Percentiles rank a stretch among this genome's conserved stretches.
These are phyloP conservation scores for Rallus limicola DNA, from an alignment of 2,113 vertebrate species.

Conservation along the genomic window DNA sequence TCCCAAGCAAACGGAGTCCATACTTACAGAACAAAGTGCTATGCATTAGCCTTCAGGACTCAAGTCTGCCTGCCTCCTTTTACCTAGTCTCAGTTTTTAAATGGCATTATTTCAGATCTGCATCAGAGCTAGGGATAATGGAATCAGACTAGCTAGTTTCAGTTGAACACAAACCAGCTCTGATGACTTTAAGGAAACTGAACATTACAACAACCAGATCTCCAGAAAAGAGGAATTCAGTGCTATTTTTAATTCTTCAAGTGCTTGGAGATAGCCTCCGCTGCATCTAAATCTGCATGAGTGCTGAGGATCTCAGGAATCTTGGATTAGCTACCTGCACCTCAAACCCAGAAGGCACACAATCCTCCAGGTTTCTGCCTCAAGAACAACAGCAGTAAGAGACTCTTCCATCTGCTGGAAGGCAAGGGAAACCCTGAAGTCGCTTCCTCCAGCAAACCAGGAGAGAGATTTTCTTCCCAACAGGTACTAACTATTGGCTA, in stretches of 20 bases:
- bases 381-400: background rate
- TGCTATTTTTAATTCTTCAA: background rate
- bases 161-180: slow-evolving; percentile 56
- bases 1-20: background rate
- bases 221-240: background rate
- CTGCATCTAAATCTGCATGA: background rate
- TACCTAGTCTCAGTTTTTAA: background rate
- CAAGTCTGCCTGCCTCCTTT: background rate
- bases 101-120: background rate
- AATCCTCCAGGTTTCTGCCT: background rate
- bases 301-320: background rate
- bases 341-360: background rate
- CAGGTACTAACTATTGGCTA: background rate
- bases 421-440: background rate
- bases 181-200: slow-evolving; percentile 36
- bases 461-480: background rate
- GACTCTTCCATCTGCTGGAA: background rate
- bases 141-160: background rate
- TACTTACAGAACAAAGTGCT: background rate
- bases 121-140: background rate
- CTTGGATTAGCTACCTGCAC: background rate
- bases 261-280: background rate
- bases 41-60: background rate
- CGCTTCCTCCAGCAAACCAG: background rate
- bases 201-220: slow-evolving; percentile 39